Evolutionary conservation across 2,113 vertebrate species (phyloP), one percentile per base, ranked within the genome.

Genomic region (Rattus norvegicus): DNA sequence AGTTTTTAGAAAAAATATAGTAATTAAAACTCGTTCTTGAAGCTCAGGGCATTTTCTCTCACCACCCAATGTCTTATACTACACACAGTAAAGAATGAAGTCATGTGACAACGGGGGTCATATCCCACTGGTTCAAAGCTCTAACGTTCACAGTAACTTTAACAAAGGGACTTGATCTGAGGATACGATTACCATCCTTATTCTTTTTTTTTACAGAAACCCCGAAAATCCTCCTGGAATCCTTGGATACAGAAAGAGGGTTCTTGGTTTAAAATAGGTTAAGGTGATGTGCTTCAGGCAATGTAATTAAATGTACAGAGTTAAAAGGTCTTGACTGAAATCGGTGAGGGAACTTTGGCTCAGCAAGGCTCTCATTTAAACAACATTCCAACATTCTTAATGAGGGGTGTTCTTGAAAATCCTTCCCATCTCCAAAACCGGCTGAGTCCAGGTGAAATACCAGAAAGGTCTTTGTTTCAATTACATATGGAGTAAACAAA

Each of bases 381-480:
- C 79, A 90, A 63, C 49, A 94, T 93, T 77, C 36, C 59, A 47
- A 65, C 24, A 26, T 69, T 89, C 26, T 6, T 56, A 84, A 95
- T 36, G 36, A 39, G 52, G 90, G 79, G 79, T 61, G 17, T 69
- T 93, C 59, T 93, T 96, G 67, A 95, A 96, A 89, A 95, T 91
- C 52, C n/a, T 80, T 72, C 39, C n/a, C 86, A 95, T 49, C 13
- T 95, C 17, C 30, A 93, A 94, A 94, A 87, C 59, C 36, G 79
- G n/a, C n/a, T 83, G 49, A 95, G 19, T 81, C 36, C 19, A 43
- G 56, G 36, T 17, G 26, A 81, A 59, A 59, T 81, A 72, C 12
- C 86, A 89, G 43, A 93, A 73, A 76, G 24, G 80, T 1, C 92
- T 85, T 28, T 69, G 92, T 94, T 92, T 93, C 28, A 91, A 88